Percentiles rank a stretch among this genome's conserved stretches.
Conservation (phyloP, 2,888 invertebrate species). For the Ochlodes sylvanus region DNA sequence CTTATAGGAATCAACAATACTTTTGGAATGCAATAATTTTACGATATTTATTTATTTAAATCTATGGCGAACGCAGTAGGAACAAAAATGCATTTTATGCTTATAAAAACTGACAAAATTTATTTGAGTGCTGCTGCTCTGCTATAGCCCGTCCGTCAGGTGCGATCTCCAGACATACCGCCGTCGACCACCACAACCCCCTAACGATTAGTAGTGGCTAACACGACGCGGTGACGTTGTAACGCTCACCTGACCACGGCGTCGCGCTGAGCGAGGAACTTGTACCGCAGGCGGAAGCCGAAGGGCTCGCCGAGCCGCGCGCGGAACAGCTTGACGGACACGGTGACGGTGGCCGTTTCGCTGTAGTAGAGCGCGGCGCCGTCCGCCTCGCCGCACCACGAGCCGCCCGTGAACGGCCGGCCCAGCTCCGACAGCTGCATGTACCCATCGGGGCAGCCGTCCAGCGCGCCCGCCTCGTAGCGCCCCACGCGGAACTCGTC, state of each 20-base stretch:
- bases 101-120: too few relatives aligned
- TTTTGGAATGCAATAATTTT: too few relatives aligned
- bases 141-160: too few relatives aligned
- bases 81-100: too few relatives aligned
- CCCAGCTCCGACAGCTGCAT: conserved; percentile 95
- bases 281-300: conserved; percentile 91
- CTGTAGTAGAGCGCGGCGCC: conserved; percentile 94
- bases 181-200: too few relatives aligned
- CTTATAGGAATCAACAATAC: too few relatives aligned
- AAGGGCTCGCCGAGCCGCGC: conserved; percentile 90
- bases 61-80: too few relatives aligned
- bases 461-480: conserved; percentile 88
- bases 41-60: too few relatives aligned
- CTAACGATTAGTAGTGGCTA: too few relatives aligned
- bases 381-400: conserved; percentile 94
- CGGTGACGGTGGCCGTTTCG: conserved; percentile 95
- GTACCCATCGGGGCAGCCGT: conserved; percentile 95
- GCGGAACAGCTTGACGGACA: conserved; percentile 91
- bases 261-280: conserved; percentile 92
- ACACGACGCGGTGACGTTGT: too few relatives aligned
- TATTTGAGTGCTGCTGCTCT: too few relatives aligned
- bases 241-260: conserved; percentile 88
- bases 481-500: conserved; percentile 95
- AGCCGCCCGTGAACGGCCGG: conserved; percentile 94
- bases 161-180: too few relatives aligned